A percentile compares a stretch with the other conserved stretches of the same genome.
These are phyloP conservation scores for Tauraco erythrolophus DNA, from an alignment of 2,113 vertebrate species.

Conservation along the genomic window DNA sequence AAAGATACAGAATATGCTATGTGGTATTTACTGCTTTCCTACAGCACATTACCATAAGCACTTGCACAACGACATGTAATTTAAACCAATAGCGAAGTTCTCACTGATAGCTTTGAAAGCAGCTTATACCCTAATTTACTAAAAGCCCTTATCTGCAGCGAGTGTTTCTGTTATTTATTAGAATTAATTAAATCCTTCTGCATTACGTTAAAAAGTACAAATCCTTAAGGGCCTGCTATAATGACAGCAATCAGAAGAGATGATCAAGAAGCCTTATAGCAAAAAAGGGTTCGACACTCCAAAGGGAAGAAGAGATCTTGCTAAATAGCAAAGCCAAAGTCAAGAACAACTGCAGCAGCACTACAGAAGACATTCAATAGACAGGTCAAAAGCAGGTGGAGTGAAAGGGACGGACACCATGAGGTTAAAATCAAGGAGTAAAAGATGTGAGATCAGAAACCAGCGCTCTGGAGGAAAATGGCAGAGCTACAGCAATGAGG, in stretches of 20 bases:
- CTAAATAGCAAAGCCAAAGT: not conserved
- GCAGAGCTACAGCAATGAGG: not conserved
- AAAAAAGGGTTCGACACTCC: not conserved
- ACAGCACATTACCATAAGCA: not conserved
- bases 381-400: not conserved
- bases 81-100: not conserved
- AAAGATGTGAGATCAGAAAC: not conserved
- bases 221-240: not conserved
- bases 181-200: not conserved
- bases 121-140: not conserved
- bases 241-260: not conserved
- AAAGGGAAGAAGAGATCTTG: not conserved
- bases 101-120: not conserved
- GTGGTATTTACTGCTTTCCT: conserved; percentile 7
- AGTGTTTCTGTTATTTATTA: not conserved
- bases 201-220: not conserved
- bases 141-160: not conserved
- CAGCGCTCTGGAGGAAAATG: not conserved
- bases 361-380: not conserved
- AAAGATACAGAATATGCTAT: not conserved
- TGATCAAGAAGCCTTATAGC: not conserved
- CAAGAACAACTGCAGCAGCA: not conserved
- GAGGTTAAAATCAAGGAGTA: not conserved
- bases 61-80: not conserved
- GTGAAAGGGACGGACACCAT: not conserved